phyloP scores from a whole-genome alignment of 2,888 invertebrate species.

The Lottia scabra region DNA sequence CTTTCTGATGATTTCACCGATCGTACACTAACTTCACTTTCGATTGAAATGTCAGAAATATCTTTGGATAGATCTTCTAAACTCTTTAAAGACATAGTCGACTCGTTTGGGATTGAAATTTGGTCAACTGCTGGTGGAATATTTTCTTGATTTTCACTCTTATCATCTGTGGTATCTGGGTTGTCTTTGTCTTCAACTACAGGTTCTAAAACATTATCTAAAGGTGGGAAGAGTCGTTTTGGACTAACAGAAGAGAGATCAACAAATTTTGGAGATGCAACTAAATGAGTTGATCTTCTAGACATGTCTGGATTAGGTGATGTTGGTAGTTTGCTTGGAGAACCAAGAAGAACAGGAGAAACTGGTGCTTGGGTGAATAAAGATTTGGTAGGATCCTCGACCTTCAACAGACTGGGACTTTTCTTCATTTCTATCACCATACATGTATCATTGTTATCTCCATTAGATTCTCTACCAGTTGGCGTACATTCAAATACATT shows the following conservation, averaged over 20 bases:
- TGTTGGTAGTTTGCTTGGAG: conserved; percentile 44
- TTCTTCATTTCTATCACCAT: background rate
- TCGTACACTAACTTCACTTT: too few species aligned
- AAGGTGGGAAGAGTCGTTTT: conserved; percentile 30
- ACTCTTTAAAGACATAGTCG: background rate
- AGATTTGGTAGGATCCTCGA: background rate
- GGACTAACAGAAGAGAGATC: conserved; percentile 9
- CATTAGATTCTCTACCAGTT: background rate
- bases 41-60: too few species aligned
- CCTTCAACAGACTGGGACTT: background rate
- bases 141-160: conserved; percentile 7
- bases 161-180: background rate
- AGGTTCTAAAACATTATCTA: background rate
- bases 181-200: too few species aligned
- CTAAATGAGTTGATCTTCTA: conserved; percentile 52
- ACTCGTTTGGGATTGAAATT: background rate
- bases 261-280: conserved; percentile 32
- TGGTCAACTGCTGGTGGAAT: conserved; percentile 3
- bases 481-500: background rate
- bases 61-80: too few species aligned
- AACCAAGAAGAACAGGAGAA: conserved; percentile 17
- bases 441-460: background rate
- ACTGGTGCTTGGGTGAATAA: conserved; percentile 23
- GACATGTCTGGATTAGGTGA: conserved; percentile 46
- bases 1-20: too few species aligned